Evolutionary conservation across 2,797 vertebrate species (phyloP).

Genomic region (Galago senegalensis): DNA sequence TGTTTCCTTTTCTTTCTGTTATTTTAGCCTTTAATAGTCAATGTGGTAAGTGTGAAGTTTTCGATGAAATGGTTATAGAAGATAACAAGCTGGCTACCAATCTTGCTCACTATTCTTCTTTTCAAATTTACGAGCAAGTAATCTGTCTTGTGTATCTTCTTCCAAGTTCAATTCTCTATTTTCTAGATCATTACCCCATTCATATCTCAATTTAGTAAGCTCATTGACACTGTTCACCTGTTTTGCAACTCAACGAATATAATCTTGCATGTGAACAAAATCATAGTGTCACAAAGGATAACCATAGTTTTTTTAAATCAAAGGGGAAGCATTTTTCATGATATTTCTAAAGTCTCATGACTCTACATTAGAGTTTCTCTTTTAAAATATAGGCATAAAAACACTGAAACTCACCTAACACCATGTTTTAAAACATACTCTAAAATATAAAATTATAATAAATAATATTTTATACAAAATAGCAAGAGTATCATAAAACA

Average conservation of each 20-base stretch:
- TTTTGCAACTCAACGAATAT: slow-evolving; percentile 59
- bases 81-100: not conserved
- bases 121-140: slow-evolving; percentile 46
- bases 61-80: not conserved
- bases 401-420: not conserved
- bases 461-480: slow-evolving; percentile 36
- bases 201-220: slow-evolving; percentile 15
- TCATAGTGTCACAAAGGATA: slow-evolving; percentile 36
- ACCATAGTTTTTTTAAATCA: not conserved
- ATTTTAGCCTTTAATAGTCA: slow-evolving; percentile 33
- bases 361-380: slow-evolving; percentile 10
- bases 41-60: not conserved
- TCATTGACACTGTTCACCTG: not conserved
- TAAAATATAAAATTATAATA: slow-evolving; percentile 39
- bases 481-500: slow-evolving; percentile 52
- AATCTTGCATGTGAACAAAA: slow-evolving; percentile 43
- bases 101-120: slow-evolving; percentile 13
- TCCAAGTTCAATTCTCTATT: slow-evolving; percentile 38
- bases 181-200: slow-evolving; percentile 48
- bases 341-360: slow-evolving; percentile 31
- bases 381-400: slow-evolving; percentile 27
- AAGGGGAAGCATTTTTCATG: not conserved
- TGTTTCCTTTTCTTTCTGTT: slow-evolving; percentile 39
- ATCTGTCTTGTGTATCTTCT: not conserved
- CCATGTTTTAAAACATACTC: not conserved